These are phyloP conservation scores for Leistus spinibarbis DNA, from an alignment of 2,888 invertebrate genomes.

Conservation along the genomic window DNA sequence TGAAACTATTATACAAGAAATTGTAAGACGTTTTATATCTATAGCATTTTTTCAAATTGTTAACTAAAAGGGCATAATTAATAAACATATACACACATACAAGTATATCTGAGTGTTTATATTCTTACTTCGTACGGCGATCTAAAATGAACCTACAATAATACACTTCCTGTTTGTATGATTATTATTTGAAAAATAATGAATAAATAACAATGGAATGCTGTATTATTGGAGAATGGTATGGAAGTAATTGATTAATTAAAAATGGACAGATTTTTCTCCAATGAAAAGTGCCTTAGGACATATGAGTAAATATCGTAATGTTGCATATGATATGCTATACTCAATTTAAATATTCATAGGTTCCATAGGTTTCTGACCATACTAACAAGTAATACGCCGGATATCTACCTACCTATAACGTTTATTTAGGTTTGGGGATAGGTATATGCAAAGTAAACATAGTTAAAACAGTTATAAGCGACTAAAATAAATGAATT, in stretches of 20 bases:
- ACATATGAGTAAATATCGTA: no score
- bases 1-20: no score
- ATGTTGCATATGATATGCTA: not conserved
- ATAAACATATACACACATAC: no score
- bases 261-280: not conserved
- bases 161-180: not conserved
- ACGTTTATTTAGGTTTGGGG: not conserved
- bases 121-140: no score
- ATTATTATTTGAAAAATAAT: not conserved
- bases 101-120: no score
- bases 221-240: not conserved
- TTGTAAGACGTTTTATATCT: no score
- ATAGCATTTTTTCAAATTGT: no score
- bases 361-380: not conserved
- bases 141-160: not conserved
- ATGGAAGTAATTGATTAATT: not conserved
- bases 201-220: not conserved
- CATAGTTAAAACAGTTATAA: not conserved
- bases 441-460: not conserved
- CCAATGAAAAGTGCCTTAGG: not conserved
- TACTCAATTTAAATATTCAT: not conserved
- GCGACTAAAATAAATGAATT: not conserved
- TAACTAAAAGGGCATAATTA: no score
- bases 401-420: not conserved
- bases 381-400: not conserved